These are phyloP conservation scores for Temnopleurus reevesii DNA, from an alignment of 53 echinoderm and acorn worm species.

Conservation along the genomic window DNA sequence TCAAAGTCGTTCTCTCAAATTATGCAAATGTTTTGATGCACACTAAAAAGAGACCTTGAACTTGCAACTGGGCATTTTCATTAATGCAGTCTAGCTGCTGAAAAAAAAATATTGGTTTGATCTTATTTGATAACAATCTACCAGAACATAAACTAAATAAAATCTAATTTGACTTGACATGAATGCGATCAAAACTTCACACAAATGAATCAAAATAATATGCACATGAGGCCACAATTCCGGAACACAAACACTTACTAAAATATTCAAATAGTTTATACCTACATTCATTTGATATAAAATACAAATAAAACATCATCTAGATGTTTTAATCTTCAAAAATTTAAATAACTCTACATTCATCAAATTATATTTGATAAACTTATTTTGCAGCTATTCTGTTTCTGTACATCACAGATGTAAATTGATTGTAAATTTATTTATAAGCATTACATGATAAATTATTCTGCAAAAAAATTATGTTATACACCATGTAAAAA, in stretches of 20 bases:
- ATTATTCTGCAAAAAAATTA: neutral
- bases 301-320: neutral
- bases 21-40: too few species aligned
- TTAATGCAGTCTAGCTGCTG: neutral
- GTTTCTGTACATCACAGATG: neutral
- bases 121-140: neutral
- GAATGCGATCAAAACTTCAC: conserved; percentile 9
- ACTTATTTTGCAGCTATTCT: neutral
- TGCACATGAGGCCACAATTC: neutral
- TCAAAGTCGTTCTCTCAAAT: too few species aligned
- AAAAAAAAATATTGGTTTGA: neutral
- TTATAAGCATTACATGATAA: neutral
- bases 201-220: conserved; percentile 16
- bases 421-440: neutral
- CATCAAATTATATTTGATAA: neutral
- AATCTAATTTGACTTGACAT: neutral
- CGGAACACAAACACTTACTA: neutral
- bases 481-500: neutral
- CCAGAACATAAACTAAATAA: conserved; percentile 2
- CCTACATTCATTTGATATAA: neutral
- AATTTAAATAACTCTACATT: neutral
- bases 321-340: neutral
- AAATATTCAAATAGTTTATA: neutral
- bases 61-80: neutral
- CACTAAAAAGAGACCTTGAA: neutral